Evolutionary conservation across 64 coral and sea anemone species (phyloP), one percentile per base, ranked within the genome.

Genomic region (Stichodactyla helianthus): DNA sequence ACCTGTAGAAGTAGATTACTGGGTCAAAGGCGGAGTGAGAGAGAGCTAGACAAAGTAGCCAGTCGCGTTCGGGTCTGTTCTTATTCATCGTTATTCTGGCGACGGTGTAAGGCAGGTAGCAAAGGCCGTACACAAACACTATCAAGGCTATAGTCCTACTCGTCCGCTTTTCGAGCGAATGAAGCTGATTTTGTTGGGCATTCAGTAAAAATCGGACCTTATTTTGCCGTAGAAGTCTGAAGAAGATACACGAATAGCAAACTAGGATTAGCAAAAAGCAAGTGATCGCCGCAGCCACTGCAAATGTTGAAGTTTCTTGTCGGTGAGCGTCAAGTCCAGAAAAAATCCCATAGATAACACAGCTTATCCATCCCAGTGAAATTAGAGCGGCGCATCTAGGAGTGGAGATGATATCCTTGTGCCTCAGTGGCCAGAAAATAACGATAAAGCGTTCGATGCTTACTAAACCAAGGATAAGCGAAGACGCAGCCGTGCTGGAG

Each of bases 391-490:
- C 25, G 12, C 68, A 74, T 31, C 68, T 74, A 4, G n/a, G n/a
- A 74, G 68, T 74, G 10, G 68, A 27, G 68, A 74, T 31, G 10
- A 74, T 74, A 74, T 74, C 68, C 31, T 74, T 74, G 68, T 74
- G 68, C 68, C 31, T 74, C 68, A 74, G 5, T 74, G 68, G 68
- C 68, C 68, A 74, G 68, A 74, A 74, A 31, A 74, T 74, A 31
- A 74, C 68, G 12, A 74, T 74, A 14, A 74, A 74, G 22, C 68
- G 68, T 23, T 74, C 68, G 68, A 74, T 74, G 13, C 68, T 74
- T 8, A 74, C 68, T 14, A 74, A 74, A 11, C 68, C 68, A 31
- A 74, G 68, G 2, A 31, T 31, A 23, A 74, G 68, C 26, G 27
- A 27, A 27, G 68, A 74, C 11, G 68, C 22, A 26, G 68, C 68